Evolutionary conservation across 1,140 invertebrate species (phyloP), one percentile per base, ranked within the genome.

Genomic region (Lordiphosa clarofinis): DNA sequence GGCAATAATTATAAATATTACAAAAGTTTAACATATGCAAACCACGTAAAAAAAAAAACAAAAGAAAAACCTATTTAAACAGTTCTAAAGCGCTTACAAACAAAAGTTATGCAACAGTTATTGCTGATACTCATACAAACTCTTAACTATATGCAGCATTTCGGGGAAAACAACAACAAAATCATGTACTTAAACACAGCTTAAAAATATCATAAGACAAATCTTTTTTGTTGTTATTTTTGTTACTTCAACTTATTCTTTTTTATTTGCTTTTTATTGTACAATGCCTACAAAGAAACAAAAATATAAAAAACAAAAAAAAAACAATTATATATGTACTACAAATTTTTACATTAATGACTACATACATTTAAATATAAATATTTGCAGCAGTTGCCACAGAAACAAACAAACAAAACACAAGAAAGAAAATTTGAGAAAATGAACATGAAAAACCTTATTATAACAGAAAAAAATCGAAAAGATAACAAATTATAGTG

Each of bases 381-480:
- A 57, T 47, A 64, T 56, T 47, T 35, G 59, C 73, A 70, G 56
- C 58, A 71, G 62, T 60, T 69, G 62, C 62, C 48, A 50, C 33
- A 38, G 33, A 49, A 37, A 54, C 40, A 56, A 43, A 38, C 12
- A 58, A 28, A 55, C 13, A 12, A 62, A 58, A 64, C 42, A 42
- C 39, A 43, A 59, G 31, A 19, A 54, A 43, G 13, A 73, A 84
- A 72, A 78, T 74, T 73, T 86, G 78, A 84, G 79, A 86, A 84
- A 84, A 86, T 84, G 79, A 86, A 84, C 78, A 86, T 86, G 61
- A 78, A 84, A 82, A 84, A 82, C 69, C 79, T 73, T 82, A 84
- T 70, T 70, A 60, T 61, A 62, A 79, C 68, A 61, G 67, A 67
- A 63, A 31, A 24, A 31, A 31, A 31, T 31, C 7, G 28, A 31